Evolutionary conservation across 2,797 vertebrate species (phyloP).

Genomic region (Myioborus melanocephalus): DNA sequence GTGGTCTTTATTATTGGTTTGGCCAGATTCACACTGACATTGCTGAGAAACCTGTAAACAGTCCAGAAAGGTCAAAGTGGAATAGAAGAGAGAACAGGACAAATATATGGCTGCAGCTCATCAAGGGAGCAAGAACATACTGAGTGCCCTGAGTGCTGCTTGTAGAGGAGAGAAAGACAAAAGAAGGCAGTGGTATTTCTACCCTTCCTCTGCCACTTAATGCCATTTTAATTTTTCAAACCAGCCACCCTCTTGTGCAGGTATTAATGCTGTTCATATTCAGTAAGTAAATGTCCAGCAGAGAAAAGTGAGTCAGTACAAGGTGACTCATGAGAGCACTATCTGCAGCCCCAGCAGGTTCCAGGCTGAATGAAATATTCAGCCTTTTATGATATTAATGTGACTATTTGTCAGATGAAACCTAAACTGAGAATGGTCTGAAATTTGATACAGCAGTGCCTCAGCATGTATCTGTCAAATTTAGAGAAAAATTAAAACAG

Average conservation of each 20-base stretch:
- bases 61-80: background rate
- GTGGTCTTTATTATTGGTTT: background rate
- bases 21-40: background rate
- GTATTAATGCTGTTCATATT: background rate
- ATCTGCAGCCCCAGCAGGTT: background rate
- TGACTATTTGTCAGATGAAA: background rate
- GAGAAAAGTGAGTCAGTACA: background rate
- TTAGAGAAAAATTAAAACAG: background rate
- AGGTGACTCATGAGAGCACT: background rate
- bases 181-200: background rate
- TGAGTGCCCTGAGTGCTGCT: background rate
- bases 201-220: background rate
- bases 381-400: background rate
- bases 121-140: fast-evolving
- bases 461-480: background rate
- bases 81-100: background rate
- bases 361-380: background rate
- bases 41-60: background rate
- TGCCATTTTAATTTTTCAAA: background rate
- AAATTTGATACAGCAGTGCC: background rate
- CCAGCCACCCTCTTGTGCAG: background rate
- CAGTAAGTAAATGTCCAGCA: background rate
- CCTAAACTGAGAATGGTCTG: background rate
- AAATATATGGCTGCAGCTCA: background rate
- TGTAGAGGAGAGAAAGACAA: background rate